Percentiles rank a stretch among this genome's conserved stretches.
These are phyloP conservation scores for Bufo gargarizans DNA, from an alignment of 2,113 vertebrate genomes.

Conservation along the genomic window DNA sequence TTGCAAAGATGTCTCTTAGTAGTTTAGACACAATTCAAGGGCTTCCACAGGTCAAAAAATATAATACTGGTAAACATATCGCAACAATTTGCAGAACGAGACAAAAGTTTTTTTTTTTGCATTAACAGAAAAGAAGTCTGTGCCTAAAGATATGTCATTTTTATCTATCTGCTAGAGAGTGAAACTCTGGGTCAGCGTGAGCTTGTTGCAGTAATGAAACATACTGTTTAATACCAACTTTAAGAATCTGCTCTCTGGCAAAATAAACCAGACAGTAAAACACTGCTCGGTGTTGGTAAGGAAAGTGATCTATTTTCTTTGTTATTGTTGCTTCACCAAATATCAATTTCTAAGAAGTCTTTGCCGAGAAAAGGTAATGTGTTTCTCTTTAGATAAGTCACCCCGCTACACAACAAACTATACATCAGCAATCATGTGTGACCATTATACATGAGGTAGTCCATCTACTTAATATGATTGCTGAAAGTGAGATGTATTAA, in stretches of 20 bases:
- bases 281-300: constrained; percentile 9
- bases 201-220: constrained; percentile 52
- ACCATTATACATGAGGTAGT: constrained; percentile 50
- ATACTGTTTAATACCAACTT: constrained; percentile 39
- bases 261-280: constrained; percentile 50
- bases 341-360: constrained; percentile 29
- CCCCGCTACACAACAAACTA: constrained; percentile 22
- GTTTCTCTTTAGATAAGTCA: constrained; percentile 23
- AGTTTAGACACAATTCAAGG: constrained; percentile 50
- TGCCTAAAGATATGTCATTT: constrained; percentile 55
- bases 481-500: constrained; percentile 41
- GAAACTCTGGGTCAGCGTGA: constrained; percentile 43
- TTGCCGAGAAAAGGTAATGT: constrained; percentile 32
- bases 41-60: constrained; percentile 53
- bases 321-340: constrained; percentile 37
- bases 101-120: constrained; percentile 8
- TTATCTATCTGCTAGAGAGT: constrained; percentile 50
- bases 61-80: constrained; percentile 43
- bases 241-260: constrained; percentile 35
- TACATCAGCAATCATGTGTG: constrained; percentile 28
- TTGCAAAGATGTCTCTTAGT: constrained; percentile 29
- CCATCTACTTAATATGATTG: constrained; percentile 46
- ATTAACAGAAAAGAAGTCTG: constrained; percentile 44
- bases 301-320: constrained; percentile 50
- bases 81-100: constrained; percentile 27